Conservation (phyloP, 2,113 vertebrate species). For the Calypte anna region DNA sequence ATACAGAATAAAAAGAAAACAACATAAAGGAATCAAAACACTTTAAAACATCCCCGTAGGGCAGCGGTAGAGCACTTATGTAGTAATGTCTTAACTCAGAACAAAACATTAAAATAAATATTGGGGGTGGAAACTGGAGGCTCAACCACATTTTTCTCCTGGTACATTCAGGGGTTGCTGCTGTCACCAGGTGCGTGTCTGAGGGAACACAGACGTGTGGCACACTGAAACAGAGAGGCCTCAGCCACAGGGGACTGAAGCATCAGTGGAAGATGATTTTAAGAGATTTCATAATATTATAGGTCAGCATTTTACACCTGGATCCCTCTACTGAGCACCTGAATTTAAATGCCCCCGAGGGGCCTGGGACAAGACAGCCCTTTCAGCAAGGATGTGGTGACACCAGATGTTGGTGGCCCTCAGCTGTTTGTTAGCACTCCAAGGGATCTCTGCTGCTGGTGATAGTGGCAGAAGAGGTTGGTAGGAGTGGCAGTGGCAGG, state of each 20-base stretch:
- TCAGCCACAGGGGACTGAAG: neutral
- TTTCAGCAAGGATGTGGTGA: neutral
- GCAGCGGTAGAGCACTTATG: conserved; percentile 17
- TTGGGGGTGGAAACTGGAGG: conserved; percentile 2
- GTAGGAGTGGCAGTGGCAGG: rapidly evolving
- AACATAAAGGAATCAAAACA: conserved; percentile 18
- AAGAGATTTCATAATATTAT: neutral
- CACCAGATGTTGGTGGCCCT: neutral
- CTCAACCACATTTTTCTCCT: neutral
- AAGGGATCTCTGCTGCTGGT: neutral
- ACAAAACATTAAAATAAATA: conserved; percentile 46
- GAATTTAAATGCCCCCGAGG: neutral
- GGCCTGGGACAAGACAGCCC: neutral
- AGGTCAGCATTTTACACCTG: neutral
- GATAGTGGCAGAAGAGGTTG: neutral
- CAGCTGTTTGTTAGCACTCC: neutral
- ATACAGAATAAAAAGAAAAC: conserved; percentile 38
- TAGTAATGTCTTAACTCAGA: conserved; percentile 36
- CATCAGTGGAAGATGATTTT: neutral
- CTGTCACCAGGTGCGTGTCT: neutral
- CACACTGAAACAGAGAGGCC: neutral
- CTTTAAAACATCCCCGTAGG: conserved; percentile 29
- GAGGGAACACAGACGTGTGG: neutral
- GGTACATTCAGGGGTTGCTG: neutral
- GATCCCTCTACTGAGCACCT: neutral